These are phyloP conservation scores for Prinia subflava DNA, from an alignment of 2,113 vertebrate species.

Conservation along the genomic window DNA sequence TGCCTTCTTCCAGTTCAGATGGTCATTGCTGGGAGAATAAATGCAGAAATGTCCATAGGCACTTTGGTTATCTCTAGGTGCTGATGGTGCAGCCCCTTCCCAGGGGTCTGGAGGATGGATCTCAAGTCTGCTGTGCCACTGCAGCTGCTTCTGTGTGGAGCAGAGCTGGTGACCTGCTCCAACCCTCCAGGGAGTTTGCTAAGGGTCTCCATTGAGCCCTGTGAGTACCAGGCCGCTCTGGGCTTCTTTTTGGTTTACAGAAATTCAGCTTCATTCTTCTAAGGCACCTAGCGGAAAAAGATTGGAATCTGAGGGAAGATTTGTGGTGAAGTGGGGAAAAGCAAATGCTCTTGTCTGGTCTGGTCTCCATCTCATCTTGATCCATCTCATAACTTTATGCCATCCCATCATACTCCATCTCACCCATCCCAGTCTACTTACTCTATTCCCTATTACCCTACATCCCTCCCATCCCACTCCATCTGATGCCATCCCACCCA, in stretches of 20 bases:
- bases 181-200: accelerated
- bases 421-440: neutral
- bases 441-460: neutral
- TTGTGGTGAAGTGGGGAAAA: neutral
- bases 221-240: neutral
- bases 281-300: neutral
- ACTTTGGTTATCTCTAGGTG: neutral
- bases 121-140: neutral
- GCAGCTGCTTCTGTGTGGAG: accelerated
- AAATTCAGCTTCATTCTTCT: neutral
- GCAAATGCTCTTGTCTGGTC: neutral
- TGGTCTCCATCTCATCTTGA: neutral
- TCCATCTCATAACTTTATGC: neutral
- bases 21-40: neutral
- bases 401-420: neutral
- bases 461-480: neutral
- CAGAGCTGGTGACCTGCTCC: neutral
- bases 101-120: neutral
- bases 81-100: neutral
- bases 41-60: neutral
- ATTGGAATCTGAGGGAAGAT: neutral
- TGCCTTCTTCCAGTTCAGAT: neutral
- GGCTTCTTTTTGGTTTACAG: neutral
- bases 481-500: neutral
- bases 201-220: neutral